These are phyloP conservation scores for Oegoconia quadripuncta DNA, from an alignment of 2,888 invertebrate genomes.

Conservation along the genomic window DNA sequence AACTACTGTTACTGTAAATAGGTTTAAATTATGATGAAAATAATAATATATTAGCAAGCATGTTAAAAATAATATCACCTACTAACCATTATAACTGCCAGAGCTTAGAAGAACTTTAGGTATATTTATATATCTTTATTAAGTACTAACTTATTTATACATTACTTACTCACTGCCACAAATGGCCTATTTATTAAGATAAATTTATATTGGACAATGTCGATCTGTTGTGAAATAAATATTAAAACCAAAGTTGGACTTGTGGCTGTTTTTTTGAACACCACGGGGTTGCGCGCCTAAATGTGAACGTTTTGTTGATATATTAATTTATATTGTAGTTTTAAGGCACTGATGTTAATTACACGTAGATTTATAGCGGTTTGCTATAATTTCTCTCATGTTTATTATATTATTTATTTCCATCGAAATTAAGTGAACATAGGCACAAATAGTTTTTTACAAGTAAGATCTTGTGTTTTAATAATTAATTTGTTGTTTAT, in stretches of 20 bases:
- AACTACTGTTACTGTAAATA: no score
- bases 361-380: slow-evolving; percentile 39
- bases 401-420: no score
- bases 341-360: slow-evolving; percentile 41
- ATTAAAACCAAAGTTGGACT: slow-evolving; percentile 66
- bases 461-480: no score
- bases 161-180: slow-evolving; percentile 54
- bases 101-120: slow-evolving; percentile 35
- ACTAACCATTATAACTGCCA: slow-evolving; percentile 7
- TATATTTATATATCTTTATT: slow-evolving; percentile 8
- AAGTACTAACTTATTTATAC: slow-evolving; percentile 15
- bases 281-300: slow-evolving; percentile 62
- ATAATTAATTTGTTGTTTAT: no score
- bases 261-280: slow-evolving; percentile 57
- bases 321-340: slow-evolving; percentile 49
- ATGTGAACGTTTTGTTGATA: slow-evolving; percentile 45
- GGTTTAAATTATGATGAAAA: no score
- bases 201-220: slow-evolving; percentile 34
- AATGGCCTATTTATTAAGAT: slow-evolving; percentile 55
- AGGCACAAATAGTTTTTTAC: no score
- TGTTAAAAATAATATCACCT: background rate
- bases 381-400: background rate
- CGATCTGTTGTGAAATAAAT: slow-evolving; percentile 48
- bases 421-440: no score
- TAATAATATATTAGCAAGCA: no score